These are phyloP conservation scores for Poecilia velifera DNA, from an alignment of 2,797 vertebrate species.

Conservation along the genomic window DNA sequence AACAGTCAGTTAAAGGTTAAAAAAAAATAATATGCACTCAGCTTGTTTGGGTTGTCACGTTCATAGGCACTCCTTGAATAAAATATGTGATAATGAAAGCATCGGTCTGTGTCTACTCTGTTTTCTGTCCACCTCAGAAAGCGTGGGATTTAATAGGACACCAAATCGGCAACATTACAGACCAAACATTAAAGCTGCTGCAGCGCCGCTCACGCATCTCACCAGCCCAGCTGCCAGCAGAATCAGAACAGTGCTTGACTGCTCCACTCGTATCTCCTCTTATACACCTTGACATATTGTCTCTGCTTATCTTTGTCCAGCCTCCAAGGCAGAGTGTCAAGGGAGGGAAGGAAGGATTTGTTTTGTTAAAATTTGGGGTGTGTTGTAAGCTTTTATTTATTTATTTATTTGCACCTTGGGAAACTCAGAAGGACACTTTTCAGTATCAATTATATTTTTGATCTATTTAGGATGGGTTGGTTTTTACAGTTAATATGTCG, in stretches of 20 bases:
- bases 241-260: constrained; percentile 17
- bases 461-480: neutral
- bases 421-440: constrained; percentile 18
- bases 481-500: neutral
- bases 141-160: neutral
- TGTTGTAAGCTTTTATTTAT: constrained; percentile 13
- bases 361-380: constrained; percentile 18
- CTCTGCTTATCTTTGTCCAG: constrained; percentile 68
- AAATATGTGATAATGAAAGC: constrained; percentile 54
- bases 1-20: constrained; percentile 24
- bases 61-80: constrained; percentile 72
- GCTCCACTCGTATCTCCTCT: constrained; percentile 56
- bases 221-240: constrained; percentile 35
- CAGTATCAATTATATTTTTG: constrained; percentile 1
- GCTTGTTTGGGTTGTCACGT: constrained; percentile 55
- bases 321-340: constrained; percentile 41
- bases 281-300: constrained; percentile 64
- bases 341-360: constrained; percentile 43
- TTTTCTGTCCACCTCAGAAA: neutral
- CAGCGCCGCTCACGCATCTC: constrained; percentile 34
- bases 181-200: constrained; percentile 28
- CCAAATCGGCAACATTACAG: neutral
- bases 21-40: constrained; percentile 13
- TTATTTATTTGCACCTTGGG: constrained; percentile 22
- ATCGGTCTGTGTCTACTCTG: neutral